These are phyloP conservation scores for Troilus luridus DNA, from an alignment of 2,888 invertebrate species.

Conservation along the genomic window DNA sequence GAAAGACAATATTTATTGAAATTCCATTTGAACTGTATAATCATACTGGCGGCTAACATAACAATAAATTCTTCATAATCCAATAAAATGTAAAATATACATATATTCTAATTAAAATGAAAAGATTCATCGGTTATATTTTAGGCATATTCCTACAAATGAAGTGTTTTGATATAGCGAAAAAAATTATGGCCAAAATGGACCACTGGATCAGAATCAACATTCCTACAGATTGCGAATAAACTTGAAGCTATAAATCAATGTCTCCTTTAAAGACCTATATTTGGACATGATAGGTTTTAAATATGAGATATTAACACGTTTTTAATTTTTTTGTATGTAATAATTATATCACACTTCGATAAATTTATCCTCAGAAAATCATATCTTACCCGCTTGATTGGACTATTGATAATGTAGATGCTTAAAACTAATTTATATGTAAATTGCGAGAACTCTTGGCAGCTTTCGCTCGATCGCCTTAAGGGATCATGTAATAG, in stretches of 20 bases:
- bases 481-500: background rate
- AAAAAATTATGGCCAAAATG: background rate
- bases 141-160: background rate
- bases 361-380: background rate
- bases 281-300: background rate
- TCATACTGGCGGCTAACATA: too few relatives aligned
- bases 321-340: background rate
- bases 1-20: too few relatives aligned
- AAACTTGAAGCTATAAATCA: constrained; percentile 23
- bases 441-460: background rate
- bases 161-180: background rate
- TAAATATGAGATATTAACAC: background rate
- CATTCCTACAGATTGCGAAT: constrained; percentile 11
- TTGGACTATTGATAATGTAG: background rate
- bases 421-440: constrained; percentile 31
- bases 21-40: too few relatives aligned
- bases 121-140: background rate
- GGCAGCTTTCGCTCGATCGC: background rate
- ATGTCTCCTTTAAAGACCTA: background rate
- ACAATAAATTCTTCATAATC: too few relatives aligned
- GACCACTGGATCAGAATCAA: background rate
- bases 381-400: background rate
- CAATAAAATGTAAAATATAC: too few relatives aligned
- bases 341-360: constrained; percentile 7
- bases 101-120: too few relatives aligned